phyloP scores from a whole-genome alignment of 2,113 vertebrate species.

The Apodemus speciosus region DNA sequence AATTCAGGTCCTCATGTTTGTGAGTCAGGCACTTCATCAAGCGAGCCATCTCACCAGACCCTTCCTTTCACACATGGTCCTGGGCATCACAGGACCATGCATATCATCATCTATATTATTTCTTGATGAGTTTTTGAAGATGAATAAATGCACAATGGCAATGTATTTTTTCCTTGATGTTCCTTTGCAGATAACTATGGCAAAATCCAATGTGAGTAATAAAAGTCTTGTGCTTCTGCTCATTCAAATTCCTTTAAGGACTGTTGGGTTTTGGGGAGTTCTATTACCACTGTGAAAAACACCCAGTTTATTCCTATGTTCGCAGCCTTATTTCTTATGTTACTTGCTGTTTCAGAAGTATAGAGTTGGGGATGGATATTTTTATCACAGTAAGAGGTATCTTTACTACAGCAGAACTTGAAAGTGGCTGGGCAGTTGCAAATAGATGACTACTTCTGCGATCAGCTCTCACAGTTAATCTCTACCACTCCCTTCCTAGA shows the following conservation, averaged over 20 bases:
- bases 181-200: background rate
- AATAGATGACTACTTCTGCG: background rate
- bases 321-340: constrained; percentile 29
- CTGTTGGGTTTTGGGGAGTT: background rate
- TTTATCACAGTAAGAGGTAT: constrained; percentile 4
- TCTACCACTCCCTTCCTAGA: background rate
- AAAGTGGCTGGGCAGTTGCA: background rate
- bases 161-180: background rate
- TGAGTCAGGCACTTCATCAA: background rate
- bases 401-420: constrained; percentile 3
- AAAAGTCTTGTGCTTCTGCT: background rate
- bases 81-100: background rate
- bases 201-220: background rate
- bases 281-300: background rate
- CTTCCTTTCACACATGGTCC: background rate
- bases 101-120: constrained; percentile 18
- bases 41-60: background rate
- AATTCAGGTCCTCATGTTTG: background rate
- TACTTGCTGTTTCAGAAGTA: constrained; percentile 4
- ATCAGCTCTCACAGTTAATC: background rate
- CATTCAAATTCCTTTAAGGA: constrained; percentile 23
- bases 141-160: background rate
- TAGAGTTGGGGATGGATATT: background rate
- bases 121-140: constrained; percentile 4
- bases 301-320: background rate